Percentiles rank a stretch among this genome's conserved stretches.
phyloP scores from a whole-genome alignment of 2,888 invertebrate genomes.

The Trachelus iudaicus region DNA sequence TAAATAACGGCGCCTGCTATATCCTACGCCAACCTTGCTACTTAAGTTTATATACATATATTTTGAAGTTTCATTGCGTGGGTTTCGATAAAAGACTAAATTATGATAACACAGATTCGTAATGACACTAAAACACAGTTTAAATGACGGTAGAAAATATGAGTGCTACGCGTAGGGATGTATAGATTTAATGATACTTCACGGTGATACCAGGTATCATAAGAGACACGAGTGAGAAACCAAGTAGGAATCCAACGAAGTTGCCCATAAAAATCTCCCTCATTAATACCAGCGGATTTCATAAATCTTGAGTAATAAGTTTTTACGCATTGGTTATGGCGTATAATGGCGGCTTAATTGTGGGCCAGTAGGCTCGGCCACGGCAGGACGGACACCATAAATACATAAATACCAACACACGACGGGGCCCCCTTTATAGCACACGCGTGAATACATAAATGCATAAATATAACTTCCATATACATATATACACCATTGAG shows the following conservation, averaged over 20 bases:
- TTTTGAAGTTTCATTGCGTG: too few relatives aligned
- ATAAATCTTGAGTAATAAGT: conserved; percentile 59
- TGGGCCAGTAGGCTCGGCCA: conserved; percentile 43
- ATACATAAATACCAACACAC: conserved; percentile 52
- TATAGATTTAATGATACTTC: too few relatives aligned
- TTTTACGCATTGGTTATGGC: conserved; percentile 54
- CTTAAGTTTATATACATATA: too few relatives aligned
- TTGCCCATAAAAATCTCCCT: conserved; percentile 43
- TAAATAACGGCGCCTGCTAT: too few relatives aligned
- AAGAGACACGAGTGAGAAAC: too few relatives aligned
- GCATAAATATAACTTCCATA: conserved; percentile 49
- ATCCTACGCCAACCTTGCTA: too few relatives aligned
- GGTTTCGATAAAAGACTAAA: too few relatives aligned
- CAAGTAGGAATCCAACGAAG: conserved; percentile 28
- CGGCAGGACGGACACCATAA: conserved; percentile 32
- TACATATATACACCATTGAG: conserved; percentile 16
- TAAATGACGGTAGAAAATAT: too few relatives aligned
- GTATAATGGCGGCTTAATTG: conserved; percentile 60
- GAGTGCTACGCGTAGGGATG: too few relatives aligned
- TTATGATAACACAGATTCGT: too few relatives aligned
- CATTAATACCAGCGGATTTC: conserved; percentile 55
- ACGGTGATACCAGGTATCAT: too few relatives aligned
- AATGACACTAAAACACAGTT: too few relatives aligned
- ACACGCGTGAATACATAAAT: conserved; percentile 53
- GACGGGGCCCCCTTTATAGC: conserved; percentile 38